These are phyloP conservation scores for Neodiprion virginianus DNA, from an alignment of 1,140 invertebrate species.

Conservation along the genomic window DNA sequence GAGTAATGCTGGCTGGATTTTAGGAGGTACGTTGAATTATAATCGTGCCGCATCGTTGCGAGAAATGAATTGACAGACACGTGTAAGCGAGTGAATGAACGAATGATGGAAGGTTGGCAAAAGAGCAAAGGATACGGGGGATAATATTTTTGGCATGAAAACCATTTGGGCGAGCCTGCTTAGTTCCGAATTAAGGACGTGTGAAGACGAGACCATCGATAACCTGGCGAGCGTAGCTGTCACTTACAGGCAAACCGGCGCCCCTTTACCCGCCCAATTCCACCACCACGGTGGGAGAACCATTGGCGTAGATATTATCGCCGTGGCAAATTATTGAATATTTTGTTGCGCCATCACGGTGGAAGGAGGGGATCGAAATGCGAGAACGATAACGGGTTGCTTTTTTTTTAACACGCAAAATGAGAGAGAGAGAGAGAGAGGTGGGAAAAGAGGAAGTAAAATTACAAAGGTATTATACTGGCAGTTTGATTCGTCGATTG, in stretches of 20 bases:
- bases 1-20: too few relatives aligned
- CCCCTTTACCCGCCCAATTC: constrained; percentile 1
- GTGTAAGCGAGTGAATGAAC: too few relatives aligned
- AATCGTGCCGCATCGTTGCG: too few relatives aligned
- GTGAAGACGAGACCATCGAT: constrained; percentile 16
- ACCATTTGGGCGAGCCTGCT: not conserved
- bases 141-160: too few relatives aligned
- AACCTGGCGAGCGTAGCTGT: not conserved
- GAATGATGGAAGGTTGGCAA: too few relatives aligned
- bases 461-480: not conserved
- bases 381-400: not conserved
- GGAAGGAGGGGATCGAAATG: too few relatives aligned
- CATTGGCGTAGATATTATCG: not conserved
- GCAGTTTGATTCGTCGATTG: too few relatives aligned
- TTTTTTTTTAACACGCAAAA: not conserved
- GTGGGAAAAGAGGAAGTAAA: not conserved
- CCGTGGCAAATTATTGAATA: not conserved
- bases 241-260: constrained; percentile 8
- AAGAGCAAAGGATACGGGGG: too few relatives aligned
- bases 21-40: too few relatives aligned
- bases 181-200: constrained; percentile 31
- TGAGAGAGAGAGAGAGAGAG: not conserved
- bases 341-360: too few relatives aligned
- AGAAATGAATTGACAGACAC: too few relatives aligned
- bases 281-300: not conserved